phyloP scores from a whole-genome alignment of 2,888 invertebrate genomes.

The Lasius platythorax region DNA sequence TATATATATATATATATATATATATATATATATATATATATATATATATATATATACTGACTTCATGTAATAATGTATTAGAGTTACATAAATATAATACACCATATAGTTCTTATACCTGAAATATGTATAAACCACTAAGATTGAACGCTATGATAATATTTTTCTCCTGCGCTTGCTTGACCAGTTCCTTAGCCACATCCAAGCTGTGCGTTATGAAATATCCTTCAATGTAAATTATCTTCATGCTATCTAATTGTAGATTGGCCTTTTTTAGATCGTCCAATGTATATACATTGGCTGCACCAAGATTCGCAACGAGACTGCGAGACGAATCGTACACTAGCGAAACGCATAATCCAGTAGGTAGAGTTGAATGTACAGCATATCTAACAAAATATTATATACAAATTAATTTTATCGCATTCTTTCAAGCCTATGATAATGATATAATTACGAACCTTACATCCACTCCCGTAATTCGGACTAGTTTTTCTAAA shows the following conservation, averaged over 20 bases:
- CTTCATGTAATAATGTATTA: not conserved
- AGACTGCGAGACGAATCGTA: conserved; percentile 81
- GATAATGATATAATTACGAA: conserved; percentile 61
- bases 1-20: not conserved
- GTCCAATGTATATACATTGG: conserved; percentile 80
- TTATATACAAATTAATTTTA: not conserved
- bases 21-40: not conserved
- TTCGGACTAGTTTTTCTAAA: conserved; percentile 79
- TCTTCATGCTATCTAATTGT: conserved; percentile 77
- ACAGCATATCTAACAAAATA: conserved; percentile 79
- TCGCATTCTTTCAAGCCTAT: not conserved
- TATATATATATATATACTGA: not conserved
- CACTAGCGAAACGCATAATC: conserved; percentile 83
- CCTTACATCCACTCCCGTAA: conserved; percentile 82
- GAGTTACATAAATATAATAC: not conserved
- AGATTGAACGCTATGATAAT: conserved; percentile 84
- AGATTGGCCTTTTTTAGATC: conserved; percentile 75
- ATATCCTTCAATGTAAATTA: conserved; percentile 85
- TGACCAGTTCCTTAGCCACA: conserved; percentile 81
- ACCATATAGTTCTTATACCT: conserved; percentile 71
- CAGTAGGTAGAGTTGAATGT: conserved; percentile 82
- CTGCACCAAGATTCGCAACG: conserved; percentile 84
- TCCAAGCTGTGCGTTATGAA: conserved; percentile 84
- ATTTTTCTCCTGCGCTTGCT: conserved; percentile 79
- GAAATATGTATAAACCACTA: conserved; percentile 83